Conservation (phyloP, 2,888 invertebrate species). For the Xestia rhomboidea region DNA sequence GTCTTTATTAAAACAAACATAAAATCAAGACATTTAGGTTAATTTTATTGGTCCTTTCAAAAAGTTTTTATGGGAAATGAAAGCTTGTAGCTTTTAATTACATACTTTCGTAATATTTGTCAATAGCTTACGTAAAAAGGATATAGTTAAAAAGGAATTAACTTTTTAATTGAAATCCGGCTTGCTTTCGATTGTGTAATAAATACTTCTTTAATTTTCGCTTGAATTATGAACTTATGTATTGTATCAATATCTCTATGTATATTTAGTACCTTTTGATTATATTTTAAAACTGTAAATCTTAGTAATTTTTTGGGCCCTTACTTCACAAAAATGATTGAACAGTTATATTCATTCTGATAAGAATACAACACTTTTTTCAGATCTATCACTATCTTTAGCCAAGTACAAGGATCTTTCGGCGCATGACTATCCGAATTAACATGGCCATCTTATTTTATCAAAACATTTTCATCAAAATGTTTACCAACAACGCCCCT, state of each 20-base stretch:
- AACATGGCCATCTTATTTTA: too few relatives aligned
- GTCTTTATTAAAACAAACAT: not conserved
- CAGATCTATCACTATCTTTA: not conserved
- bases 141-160: not conserved
- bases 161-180: constrained; percentile 1
- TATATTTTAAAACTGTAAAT: not conserved
- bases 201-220: not conserved
- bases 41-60: constrained; percentile 13
- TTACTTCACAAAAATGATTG: not conserved
- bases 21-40: not conserved
- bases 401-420: not conserved
- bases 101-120: not conserved
- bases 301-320: not conserved
- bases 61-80: constrained; percentile 8
- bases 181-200: not conserved
- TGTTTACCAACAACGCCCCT: not conserved
- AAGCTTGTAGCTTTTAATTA: constrained; percentile 6
- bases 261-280: not conserved
- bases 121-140: constrained; percentile 13
- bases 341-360: not conserved
- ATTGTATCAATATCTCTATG: not conserved
- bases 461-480: too few relatives aligned
- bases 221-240: constrained; percentile 8
- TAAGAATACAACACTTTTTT: not conserved
- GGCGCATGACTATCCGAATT: not conserved